A percentile compares a stretch with the other conserved stretches of the same genome.
Conservation (phyloP, 2,888 invertebrate genomes). For the Dugesia japonica region DNA sequence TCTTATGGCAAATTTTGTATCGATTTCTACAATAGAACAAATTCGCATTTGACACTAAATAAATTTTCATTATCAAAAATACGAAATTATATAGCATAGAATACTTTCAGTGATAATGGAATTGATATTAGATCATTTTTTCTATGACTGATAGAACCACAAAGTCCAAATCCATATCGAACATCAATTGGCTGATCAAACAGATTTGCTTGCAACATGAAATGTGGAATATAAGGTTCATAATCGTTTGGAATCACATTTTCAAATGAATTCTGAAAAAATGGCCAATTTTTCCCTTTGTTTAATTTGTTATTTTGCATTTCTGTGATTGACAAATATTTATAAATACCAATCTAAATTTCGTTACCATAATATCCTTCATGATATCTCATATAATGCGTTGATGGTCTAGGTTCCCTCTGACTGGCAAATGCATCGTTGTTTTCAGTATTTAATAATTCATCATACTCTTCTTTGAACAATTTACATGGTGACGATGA, state of each 20-base stretch:
- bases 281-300: not conserved
- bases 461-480: not conserved
- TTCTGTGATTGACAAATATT: not conserved
- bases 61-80: not conserved
- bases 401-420: not conserved
- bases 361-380: not conserved
- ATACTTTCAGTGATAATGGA: no score
- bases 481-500: not conserved
- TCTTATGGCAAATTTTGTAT: not conserved
- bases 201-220: not conserved
- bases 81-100: no score
- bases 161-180: not conserved
- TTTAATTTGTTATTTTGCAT: not conserved
- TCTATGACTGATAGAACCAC: not conserved
- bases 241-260: not conserved
- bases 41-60: not conserved
- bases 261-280: not conserved
- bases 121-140: no score
- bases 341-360: not conserved
- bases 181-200: not conserved
- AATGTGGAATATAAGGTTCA: not conserved
- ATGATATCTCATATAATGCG: no score
- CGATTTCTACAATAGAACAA: not conserved
- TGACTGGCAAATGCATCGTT: not conserved
- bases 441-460: not conserved